These are phyloP conservation scores for Eucera pruinosa DNA, from an alignment of 2,888 invertebrate species.

Conservation along the genomic window DNA sequence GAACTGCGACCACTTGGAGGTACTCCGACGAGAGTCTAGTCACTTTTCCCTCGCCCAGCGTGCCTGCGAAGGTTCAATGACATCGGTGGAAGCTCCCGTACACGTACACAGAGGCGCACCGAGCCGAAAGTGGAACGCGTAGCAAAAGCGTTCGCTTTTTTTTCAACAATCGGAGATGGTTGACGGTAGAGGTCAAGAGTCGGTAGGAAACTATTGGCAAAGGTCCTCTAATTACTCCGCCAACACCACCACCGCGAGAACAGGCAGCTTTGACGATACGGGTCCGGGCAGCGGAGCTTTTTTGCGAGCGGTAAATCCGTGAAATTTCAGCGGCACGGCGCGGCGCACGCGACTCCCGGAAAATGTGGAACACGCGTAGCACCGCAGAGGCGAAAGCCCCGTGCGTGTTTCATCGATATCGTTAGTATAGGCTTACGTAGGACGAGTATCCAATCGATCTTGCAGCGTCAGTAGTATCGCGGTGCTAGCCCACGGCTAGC, in stretches of 20 bases:
- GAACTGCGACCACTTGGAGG: constrained; percentile 56
- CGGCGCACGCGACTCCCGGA: constrained; percentile 17
- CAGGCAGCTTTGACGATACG: too few species aligned
- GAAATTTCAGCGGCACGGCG: too few species aligned
- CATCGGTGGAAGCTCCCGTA: constrained; percentile 66
- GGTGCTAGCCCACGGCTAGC: constrained; percentile 54
- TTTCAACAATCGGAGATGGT: not conserved
- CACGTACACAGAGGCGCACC: constrained; percentile 49
- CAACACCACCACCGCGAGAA: too few species aligned
- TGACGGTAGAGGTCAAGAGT: too few species aligned
- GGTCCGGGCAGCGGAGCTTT: too few species aligned
- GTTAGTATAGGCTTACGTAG: constrained; percentile 63
- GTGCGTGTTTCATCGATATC: constrained; percentile 66
- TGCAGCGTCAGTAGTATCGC: constrained; percentile 62
- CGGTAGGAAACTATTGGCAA: too few species aligned
- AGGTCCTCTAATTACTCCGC: too few species aligned
- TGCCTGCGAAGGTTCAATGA: constrained; percentile 77
- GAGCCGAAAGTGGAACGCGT: constrained; percentile 71
- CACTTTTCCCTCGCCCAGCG: constrained; percentile 65
- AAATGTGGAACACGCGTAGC: constrained; percentile 65
- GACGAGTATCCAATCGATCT: constrained; percentile 76
- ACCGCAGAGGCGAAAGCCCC: constrained; percentile 26
- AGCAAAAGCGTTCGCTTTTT: constrained; percentile 41
- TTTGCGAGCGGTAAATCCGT: too few species aligned
- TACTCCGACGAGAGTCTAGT: constrained; percentile 60